Base-by-base conservation (phyloP, 2,888 invertebrate species). In the Pollenia amentaria region DNA sequence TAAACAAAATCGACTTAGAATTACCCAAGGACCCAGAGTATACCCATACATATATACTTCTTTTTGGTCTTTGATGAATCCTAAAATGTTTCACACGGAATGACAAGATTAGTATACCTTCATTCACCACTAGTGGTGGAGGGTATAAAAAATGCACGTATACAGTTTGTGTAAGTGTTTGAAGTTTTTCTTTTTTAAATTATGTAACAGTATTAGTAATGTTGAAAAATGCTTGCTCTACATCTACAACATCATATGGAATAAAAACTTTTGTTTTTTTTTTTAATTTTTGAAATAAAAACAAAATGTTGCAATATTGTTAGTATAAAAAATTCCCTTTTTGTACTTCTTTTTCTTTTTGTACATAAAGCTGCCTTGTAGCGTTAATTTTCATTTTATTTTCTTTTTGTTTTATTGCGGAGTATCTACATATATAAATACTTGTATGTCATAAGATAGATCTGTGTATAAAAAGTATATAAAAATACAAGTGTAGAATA, bases 361-460 rank as follows among this genome's bases (percentile, higher is more conserved):
- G 53, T 46, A 46, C 29, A 53, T 76, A 21, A 79, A 79, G 29
- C 44, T 72, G 53, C 62, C 62, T 64, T 53, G 29, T 64, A 64
- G 79, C 79, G 38, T 42, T 62, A 10, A 44, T 70, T 62, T 72
- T 79, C 8, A 57, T 60, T 60, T 46, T 51, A 29, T 40, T 67
- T 67, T 67, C 38, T 18, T 53, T 42, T 75, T 57, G 38, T 78
- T n/a, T 67, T 67, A 46, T 38, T 38, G 14, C 55, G 44, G 12
- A 51, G 42, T 38, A 38, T 38, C n/a, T 60, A 29, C 29, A 3
- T 7, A 55, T n/a, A 70, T 14, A 70, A 70, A 29, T 12, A 21
- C n/a, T 53, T 55, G 9, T 44, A 44, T 12, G 29, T 7, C 16
- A 7, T 44, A 44, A 12, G 44, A 29, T 0, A 14, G 53, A 18